Evolutionary conservation across 2,888 invertebrate genomes (phyloP), one percentile per base, ranked within the genome.

Genomic region (Acanthosepion pharaonis): DNA sequence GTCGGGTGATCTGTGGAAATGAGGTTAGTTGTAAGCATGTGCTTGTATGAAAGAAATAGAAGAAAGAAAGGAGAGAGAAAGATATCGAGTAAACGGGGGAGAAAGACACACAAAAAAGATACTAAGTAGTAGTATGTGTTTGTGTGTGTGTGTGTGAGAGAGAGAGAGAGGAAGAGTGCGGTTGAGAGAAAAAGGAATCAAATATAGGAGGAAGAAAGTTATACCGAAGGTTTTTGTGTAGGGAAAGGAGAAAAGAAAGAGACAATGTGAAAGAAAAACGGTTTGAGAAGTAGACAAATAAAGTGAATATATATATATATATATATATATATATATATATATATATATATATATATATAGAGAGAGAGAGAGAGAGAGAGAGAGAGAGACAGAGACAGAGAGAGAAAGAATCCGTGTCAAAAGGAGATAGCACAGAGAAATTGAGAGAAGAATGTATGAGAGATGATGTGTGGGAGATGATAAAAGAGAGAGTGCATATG

Each of bases 371-470:
- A 18, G 51, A 49, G 51, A 48, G 49, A 28, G 93, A 91, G 25
- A 93, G 49, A 93, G 25, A 28, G 49, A 93, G 93, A 93, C 11
- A 93, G 28, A 48, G 93, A 51, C 48, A 93, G 93, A 93, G 51
- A 93, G 51, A 91, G 91, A 91, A 25, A 91, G n/a, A 42, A 25
- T 23, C 1, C 2, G 42, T 23, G 42, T 15, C 18, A 42, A 23
- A 91, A 4, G 23, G 42, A 42, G 20, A 42, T 8, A 18, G 91
- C 42, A 33, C 2, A 42, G 28, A 33, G 42, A 42, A 2, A 18
- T 4, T 2, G 42, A 42, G 20, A 42, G n/a, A 42, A 1, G n/a
- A 20, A 25, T 11, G 91, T 33, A 18, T 33, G 91, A 91, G 23
- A 42, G 23, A 91, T n/a, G 42, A 9, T 42, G n/a, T 15, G 33